Evolutionary conservation across 2,797 vertebrate genomes (phyloP).

Genomic region (Enteromius unitaeniatus): DNA sequence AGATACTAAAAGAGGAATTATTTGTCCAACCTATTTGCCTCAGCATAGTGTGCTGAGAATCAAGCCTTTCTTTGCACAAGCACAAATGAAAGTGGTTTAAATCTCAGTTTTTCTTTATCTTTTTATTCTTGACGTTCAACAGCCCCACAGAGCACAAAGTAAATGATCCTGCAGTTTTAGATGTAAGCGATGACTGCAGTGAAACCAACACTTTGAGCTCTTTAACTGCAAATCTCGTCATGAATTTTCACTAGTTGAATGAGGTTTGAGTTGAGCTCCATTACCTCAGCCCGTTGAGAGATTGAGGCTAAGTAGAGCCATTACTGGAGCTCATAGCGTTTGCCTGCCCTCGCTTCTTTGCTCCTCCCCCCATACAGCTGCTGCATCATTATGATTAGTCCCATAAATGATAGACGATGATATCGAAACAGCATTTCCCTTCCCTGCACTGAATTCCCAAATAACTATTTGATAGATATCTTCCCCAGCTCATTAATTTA

Average conservation of each 20-base stretch:
- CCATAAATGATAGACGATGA: conserved; percentile 34
- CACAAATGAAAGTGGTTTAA: not conserved
- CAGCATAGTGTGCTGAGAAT: not conserved
- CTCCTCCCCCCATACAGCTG: conserved; percentile 33
- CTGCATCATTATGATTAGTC: conserved; percentile 41
- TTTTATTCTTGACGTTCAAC: not conserved
- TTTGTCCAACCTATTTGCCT: not conserved
- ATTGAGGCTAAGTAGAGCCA: conserved; percentile 31
- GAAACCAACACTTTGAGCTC: conserved; percentile 39
- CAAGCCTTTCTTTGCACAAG: not conserved
- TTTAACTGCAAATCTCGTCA: conserved; percentile 24
- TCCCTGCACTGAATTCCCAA: conserved; percentile 46
- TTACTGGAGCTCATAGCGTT: conserved; percentile 26
- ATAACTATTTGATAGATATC: conserved; percentile 27
- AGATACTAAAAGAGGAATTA: not conserved
- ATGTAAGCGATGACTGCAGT: conserved; percentile 53
- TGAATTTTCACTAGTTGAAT: conserved; percentile 39
- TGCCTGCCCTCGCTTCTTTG: conserved; percentile 18
- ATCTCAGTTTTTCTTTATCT: not conserved
- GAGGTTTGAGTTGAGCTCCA: conserved; percentile 48
- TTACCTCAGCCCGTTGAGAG: conserved; percentile 39
- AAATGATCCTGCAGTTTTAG: conserved; percentile 19
- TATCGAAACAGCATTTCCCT: conserved; percentile 19
- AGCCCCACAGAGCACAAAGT: not conserved
- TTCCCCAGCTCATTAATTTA: conserved; percentile 47